phyloP scores from a whole-genome alignment of 1,140 invertebrate genomes.

The Teleopsis dalmanni region DNA sequence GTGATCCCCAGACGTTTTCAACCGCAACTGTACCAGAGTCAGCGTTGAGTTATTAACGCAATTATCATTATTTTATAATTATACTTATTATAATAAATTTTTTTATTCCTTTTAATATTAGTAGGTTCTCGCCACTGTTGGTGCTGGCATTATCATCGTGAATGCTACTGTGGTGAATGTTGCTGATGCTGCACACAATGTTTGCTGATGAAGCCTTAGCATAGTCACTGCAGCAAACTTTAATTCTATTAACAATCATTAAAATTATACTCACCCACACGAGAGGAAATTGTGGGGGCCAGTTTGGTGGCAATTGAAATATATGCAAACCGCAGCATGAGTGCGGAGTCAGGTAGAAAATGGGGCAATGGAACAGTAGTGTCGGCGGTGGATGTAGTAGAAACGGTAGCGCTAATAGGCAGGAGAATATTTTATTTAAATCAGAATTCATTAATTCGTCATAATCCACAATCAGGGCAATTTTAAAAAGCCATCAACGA shows the following conservation, averaged over 20 bases:
- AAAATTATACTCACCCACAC: constrained; percentile 18
- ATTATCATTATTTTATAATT: too few species aligned
- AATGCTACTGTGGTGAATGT: too few species aligned
- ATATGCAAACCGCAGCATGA: background rate
- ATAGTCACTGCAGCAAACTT: constrained; percentile 30
- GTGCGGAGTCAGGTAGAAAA: background rate
- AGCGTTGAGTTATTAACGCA: too few species aligned
- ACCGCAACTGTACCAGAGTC: too few species aligned
- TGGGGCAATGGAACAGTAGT: too few species aligned
- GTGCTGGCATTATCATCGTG: too few species aligned
- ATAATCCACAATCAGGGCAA: constrained; percentile 41
- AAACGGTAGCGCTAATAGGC: constrained; percentile 34
- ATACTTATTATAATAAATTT: too few species aligned
- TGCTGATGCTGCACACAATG: background rate
- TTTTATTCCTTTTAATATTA: too few species aligned
- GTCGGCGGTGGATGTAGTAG: too few species aligned
- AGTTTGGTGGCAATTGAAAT: background rate
- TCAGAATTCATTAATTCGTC: constrained; percentile 43
- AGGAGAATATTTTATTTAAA: constrained; percentile 40
- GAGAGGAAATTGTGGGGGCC: background rate
- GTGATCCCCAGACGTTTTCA: too few species aligned
- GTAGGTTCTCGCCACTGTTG: too few species aligned
- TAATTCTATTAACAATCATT: constrained; percentile 43
- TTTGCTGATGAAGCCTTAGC: background rate
- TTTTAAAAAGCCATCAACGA: constrained; percentile 42